These are phyloP conservation scores for Tetragonula clypearis DNA, from an alignment of 1,140 invertebrate genomes.

Conservation along the genomic window DNA sequence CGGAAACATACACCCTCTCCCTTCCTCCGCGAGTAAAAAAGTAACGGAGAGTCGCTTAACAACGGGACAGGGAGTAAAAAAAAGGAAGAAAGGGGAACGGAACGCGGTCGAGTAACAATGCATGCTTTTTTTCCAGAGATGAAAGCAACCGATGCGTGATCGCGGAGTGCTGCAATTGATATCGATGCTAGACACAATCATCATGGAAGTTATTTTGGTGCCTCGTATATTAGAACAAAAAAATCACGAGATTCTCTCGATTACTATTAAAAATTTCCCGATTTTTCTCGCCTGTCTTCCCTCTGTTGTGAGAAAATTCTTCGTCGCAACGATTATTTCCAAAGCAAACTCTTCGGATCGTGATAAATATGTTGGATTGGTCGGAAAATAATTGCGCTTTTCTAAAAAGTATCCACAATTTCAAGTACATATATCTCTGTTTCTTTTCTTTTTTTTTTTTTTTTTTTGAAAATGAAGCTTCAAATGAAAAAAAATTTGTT, in stretches of 20 bases:
- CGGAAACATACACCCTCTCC: too few species aligned
- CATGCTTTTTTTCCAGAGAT: conserved; percentile 21
- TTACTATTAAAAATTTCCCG: background rate
- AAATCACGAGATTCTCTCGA: background rate
- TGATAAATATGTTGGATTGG: too few species aligned
- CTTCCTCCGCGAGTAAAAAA: background rate
- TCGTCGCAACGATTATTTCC: too few species aligned
- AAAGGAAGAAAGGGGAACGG: background rate
- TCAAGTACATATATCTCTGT: too few species aligned
- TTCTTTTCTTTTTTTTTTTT: too few species aligned
- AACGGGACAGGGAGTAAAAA: background rate
- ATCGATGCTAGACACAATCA: background rate
- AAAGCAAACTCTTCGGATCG: too few species aligned
- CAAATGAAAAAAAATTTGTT: too few species aligned
- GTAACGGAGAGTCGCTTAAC: background rate
- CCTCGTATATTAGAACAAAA: background rate
- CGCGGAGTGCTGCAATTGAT: conserved; percentile 14
- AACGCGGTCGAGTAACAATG: background rate
- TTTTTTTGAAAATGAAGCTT: too few species aligned
- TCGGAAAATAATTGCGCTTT: too few species aligned
- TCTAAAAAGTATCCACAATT: too few species aligned
- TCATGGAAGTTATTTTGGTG: conserved; percentile 8
- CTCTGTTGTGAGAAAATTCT: too few species aligned
- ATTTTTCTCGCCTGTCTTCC: too few species aligned
- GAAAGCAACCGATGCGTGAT: conserved; percentile 10